Evolutionary conservation across 2,888 invertebrate species (phyloP), one percentile per base, ranked within the genome.

Genomic region (Drosophila limbata): DNA sequence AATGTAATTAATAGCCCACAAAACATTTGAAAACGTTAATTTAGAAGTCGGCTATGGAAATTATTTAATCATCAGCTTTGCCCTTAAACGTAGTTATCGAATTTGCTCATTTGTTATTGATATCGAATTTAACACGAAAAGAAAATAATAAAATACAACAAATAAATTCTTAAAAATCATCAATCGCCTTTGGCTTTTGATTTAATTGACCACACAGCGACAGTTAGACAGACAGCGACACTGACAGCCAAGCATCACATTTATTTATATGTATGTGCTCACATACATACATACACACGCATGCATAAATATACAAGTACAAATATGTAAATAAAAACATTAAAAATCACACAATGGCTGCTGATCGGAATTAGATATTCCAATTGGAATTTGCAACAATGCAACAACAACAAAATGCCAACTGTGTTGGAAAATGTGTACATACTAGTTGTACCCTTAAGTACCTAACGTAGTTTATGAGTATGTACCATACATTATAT

Each of bases 251-350:
- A 65, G 62, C 74, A 78, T 73, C 76, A 76, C 53, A 70, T 76
- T 76, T 76, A 71, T 78, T 68, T 75, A 52, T 73, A 75, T 75
- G 64, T 73, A 75, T 75, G 64, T 47, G 53, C 60, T 62, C 40
- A 19, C 53, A 63, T 42, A 53, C 47, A 44, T 31, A 60, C 44
- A 56, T 19, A 56, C 15, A 21, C 1, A 19, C 17, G 15, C 31
- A 42, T 40, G 25, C 17, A 60, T 48, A 42, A 28, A 57, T 53
- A 65, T 39, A 52, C 63, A 51, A 45, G 39, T 56, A 51, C 31
- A 40, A 48, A 73, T 81, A 81, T 75, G 84, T 84, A 84, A 84
- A 84, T 84, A 85, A 79, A 79, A 84, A 84, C 84, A 85, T 88
- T 70, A 69, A 76, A 74, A 72, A 57, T 45, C 47, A 73, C 56